phyloP scores from a whole-genome alignment of 2,113 vertebrate genomes.

The Puffinus mauretanicus region DNA sequence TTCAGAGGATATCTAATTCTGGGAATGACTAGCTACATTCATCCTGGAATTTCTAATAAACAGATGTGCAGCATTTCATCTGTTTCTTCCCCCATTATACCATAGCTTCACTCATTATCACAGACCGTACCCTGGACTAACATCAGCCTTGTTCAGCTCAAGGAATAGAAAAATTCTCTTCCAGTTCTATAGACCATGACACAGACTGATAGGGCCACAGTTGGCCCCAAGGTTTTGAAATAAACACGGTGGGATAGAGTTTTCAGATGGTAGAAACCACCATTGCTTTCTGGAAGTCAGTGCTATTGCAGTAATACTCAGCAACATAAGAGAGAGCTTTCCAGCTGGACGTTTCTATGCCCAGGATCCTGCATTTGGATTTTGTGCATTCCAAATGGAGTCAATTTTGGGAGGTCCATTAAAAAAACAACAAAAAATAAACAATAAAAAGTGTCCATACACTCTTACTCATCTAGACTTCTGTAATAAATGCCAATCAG shows the following conservation, averaged over 20 bases:
- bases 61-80: not conserved
- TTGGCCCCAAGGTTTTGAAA: not conserved
- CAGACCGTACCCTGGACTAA: not conserved
- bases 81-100: not conserved
- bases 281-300: not conserved
- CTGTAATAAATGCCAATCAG: not conserved
- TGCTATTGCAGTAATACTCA: not conserved
- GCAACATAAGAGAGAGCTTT: not conserved
- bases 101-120: not conserved
- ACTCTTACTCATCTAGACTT: not conserved
- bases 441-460: not conserved
- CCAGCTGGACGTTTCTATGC: not conserved
- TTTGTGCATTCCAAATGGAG: not conserved
- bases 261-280: not conserved
- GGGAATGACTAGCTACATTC: not conserved
- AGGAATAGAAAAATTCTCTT: not conserved
- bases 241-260: not conserved
- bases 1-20: not conserved
- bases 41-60: not conserved
- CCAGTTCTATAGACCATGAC: not conserved
- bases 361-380: not conserved
- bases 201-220: not conserved
- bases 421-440: not conserved
- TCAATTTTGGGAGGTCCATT: not conserved
- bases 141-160: not conserved